Percentiles rank a stretch among this genome's conserved stretches.
phyloP scores from a whole-genome alignment of 2,113 vertebrate species.

The Brachyhypopomus occidentalis region DNA sequence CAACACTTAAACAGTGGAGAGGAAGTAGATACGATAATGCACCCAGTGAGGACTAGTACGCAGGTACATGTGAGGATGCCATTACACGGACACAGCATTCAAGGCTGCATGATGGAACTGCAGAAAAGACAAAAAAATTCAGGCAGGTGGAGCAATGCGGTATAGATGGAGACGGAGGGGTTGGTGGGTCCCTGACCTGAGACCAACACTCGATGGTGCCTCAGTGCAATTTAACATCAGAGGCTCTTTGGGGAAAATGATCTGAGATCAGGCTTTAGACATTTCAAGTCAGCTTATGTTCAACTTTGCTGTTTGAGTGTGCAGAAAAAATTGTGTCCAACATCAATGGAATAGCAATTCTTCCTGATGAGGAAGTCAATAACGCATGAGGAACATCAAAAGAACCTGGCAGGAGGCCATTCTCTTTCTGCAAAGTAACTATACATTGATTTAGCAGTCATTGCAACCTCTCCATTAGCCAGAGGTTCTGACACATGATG shows the following conservation, averaged over 20 bases:
- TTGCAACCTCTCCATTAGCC: constrained; percentile 56
- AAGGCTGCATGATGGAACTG: no score
- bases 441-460: constrained; percentile 14
- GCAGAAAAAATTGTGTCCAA: constrained; percentile 10
- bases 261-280: not conserved
- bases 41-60: no score
- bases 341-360: not conserved
- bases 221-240: not conserved
- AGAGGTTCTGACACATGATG: constrained; percentile 54
- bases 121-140: no score
- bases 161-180: no score
- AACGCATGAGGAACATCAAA: constrained; percentile 34
- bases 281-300: constrained; percentile 5
- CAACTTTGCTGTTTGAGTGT: constrained; percentile 1
- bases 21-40: no score
- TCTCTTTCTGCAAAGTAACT: constrained; percentile 24
- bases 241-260: not conserved
- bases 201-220: not conserved
- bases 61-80: no score
- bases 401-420: constrained; percentile 16
- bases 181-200: not conserved
- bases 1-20: no score
- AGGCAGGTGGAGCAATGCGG: no score
- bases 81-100: no score
- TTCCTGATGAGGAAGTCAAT: constrained; percentile 19